Evolutionary conservation across 2,113 vertebrate species (phyloP), one percentile per base, ranked within the genome.

Genomic region (Megatriorchis doriae): DNA sequence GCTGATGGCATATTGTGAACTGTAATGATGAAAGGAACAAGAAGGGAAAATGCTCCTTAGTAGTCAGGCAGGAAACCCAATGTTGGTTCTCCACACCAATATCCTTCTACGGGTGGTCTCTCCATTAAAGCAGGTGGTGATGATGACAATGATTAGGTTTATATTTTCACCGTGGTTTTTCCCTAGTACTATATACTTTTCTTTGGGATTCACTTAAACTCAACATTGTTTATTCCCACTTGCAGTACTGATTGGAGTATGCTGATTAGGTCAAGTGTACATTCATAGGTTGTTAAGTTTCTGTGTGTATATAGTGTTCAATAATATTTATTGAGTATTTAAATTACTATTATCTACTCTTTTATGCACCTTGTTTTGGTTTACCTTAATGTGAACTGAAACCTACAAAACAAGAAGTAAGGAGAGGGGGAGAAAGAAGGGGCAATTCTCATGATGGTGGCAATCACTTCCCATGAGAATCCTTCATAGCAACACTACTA

Each of bases 161-260:
- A 8, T 47, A 19, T 38, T 90, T 71, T 40, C 47, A 59, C 12
- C 4, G 9, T 16, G 6, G 6, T 16, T 87, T 83, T 92, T 47
- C 40, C 7, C 7, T 27, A 32, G 12, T 16, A n/a, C 25, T 13
- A 1, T 42, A 27, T 36, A 16, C 32, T 66, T 81, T 68, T 65
- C 21, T 38, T 61, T n/a, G 40, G 4, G 26, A 65, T 22, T 62
- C 31, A 16, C 3, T 86, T 17, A 72, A 68, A 31, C 7, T 81
- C 53, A 38, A 16, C 38, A 4, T 48, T 53, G 48, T 2, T 72
- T 85, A 22, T 73, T 91, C 16, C 18, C 7, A 31, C 7, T 82
- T 9, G 18, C 0, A 0, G 40, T 26, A 52, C 14, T 65, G 21
- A 45, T 18, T 36, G 18, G 9, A 73, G 7, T 31, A 43, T 34